Evolutionary conservation across 2,113 vertebrate species (phyloP).

Genomic region (Suncus etruscus): DNA sequence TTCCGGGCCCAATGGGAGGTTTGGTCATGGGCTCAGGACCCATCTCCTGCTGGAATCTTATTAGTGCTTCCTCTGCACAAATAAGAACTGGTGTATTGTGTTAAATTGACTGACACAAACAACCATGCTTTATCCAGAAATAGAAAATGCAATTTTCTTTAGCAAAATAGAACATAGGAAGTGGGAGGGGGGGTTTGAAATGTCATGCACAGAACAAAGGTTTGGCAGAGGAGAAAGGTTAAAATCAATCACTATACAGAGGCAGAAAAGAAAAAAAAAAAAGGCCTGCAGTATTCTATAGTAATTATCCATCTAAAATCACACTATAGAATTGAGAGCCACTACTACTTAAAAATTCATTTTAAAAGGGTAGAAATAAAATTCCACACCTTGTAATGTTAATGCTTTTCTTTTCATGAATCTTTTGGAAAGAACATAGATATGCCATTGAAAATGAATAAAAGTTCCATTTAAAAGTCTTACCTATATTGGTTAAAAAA

Average conservation of each 20-base stretch:
- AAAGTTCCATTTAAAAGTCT: constrained; percentile 54
- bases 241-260: constrained; percentile 80
- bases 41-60: constrained; percentile 80
- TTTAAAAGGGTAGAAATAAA: constrained; percentile 54
- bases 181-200: constrained; percentile 76
- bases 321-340: constrained; percentile 42
- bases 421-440: constrained; percentile 64
- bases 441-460: constrained; percentile 68
- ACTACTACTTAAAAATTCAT: constrained; percentile 34
- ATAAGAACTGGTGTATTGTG: constrained; percentile 81
- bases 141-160: constrained; percentile 85
- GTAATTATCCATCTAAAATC: constrained; percentile 74
- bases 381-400: constrained; percentile 17
- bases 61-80: constrained; percentile 83
- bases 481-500: constrained; percentile 41
- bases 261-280: neutral
- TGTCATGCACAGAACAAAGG: constrained; percentile 80
- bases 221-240: constrained; percentile 84
- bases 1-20: constrained; percentile 65
- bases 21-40: constrained; percentile 69
- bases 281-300: constrained; percentile 68
- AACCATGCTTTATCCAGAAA: constrained; percentile 84
- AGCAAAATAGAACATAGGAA: constrained; percentile 82
- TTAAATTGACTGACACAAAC: constrained; percentile 86
- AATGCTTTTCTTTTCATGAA: constrained; percentile 60